Base-by-base conservation (phyloP, 2,797 vertebrate species). In the Mionectes olivaceus region DNA sequence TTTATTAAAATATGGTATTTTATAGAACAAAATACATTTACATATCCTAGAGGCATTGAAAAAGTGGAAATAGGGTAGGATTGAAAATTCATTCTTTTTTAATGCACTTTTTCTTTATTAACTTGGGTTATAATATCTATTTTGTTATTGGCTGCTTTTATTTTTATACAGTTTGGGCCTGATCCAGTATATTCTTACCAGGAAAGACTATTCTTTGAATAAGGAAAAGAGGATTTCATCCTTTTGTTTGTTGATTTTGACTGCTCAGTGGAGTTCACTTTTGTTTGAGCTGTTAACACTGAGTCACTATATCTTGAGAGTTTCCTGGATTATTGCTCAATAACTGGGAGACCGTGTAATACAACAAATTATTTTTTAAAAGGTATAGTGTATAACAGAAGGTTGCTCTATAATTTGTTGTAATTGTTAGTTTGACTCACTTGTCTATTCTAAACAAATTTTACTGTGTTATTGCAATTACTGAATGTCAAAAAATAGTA, bases 241-340 rank as follows among this genome's bases (percentile, higher is more conserved):
- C 2, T 70, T 78, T 87, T 91, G 24, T 75, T 70, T 95, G 60
- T 85, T 80, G 81, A 53, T 85, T 92, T 90, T 83, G 24, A 75
- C 68, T 89, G 46, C 79, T 96, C 17, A 41, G 65, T 90, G 75
- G 35, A 91, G 57, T 91, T 94, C 55, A 82, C 43, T 92, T 91
- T 79, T 95, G 21, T 88, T 67, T 73, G 44, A 90, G 52, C n/a
- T 91, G 47, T 79, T 93, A 93, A 89, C 53, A 91, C 35, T 86
- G 30, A 52, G 69, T 75, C 73, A 73, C 50, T 81, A 0, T 64
- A 83, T 70, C 82, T 75, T 91, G 30, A 86, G 39, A 87, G 19
- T 78, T 46, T 93, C 65, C 60, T 93, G 61, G 21, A 78, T 86
- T 80, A 44, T 63, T 83, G n/a, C 39, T 83, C 81, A 65, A 78